Conservation (phyloP, 2,797 vertebrate genomes). For the Helarctos malayanus region DNA sequence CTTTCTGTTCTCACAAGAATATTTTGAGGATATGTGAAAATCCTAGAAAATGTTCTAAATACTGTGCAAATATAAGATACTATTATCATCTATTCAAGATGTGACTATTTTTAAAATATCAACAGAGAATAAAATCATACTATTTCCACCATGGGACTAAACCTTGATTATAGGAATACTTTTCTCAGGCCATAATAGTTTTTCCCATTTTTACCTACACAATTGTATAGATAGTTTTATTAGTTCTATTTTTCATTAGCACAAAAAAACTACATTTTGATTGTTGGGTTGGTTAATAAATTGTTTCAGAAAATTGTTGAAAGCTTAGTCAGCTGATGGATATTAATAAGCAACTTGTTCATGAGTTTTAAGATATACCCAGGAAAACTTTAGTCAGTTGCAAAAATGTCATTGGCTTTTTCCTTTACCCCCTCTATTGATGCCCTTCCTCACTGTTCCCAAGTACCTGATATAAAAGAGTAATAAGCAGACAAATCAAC, state of each 20-base stretch:
- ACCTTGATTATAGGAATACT: neutral
- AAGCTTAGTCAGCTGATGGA: neutral
- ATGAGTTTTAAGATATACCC: neutral
- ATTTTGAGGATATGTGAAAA: constrained; percentile 2
- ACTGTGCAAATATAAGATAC: neutral
- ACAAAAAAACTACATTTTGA: neutral
- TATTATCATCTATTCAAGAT: neutral
- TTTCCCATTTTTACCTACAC: neutral
- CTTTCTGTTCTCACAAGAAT: constrained; percentile 32
- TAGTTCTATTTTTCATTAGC: neutral
- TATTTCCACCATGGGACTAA: neutral
- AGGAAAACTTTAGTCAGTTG: constrained; percentile 7
- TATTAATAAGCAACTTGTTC: neutral
- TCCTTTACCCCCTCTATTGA: neutral
- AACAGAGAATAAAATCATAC: constrained; percentile 31
- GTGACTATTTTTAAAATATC: neutral
- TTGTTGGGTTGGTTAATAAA: neutral
- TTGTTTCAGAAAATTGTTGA: constrained; percentile 2
- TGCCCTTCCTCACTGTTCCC: neutral
- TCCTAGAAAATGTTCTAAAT: neutral
- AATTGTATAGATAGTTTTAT: neutral
- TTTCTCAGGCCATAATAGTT: neutral
- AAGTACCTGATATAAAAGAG: neutral
- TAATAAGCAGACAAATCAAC: neutral
- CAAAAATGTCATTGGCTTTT: neutral